Evolutionary conservation across 2,113 vertebrate species (phyloP).

Genomic region (Anhinga anhinga): DNA sequence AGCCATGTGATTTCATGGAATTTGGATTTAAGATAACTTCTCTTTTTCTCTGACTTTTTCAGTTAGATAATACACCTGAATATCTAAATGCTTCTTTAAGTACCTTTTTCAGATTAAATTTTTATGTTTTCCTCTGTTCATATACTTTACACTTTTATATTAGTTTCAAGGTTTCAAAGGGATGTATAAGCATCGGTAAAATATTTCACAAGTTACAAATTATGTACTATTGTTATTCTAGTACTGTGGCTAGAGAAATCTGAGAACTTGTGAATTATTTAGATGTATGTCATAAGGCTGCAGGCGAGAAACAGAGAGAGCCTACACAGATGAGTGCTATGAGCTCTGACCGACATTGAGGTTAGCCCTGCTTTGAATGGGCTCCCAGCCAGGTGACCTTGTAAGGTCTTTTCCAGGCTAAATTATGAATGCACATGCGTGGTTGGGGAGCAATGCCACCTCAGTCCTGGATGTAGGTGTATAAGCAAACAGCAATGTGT

Average conservation of each 20-base stretch:
- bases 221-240: background rate
- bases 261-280: constrained; percentile 41
- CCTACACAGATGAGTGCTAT: background rate
- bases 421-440: background rate
- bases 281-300: constrained; percentile 2
- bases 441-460: background rate
- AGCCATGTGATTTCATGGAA: background rate
- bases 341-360: background rate
- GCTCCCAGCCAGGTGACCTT: constrained; percentile 21
- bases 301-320: background rate
- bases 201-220: background rate
- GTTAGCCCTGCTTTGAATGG: background rate
- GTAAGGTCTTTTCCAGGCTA: constrained; percentile 8
- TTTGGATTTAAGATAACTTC: background rate
- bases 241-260: background rate
- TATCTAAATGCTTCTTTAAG: background rate
- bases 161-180: background rate
- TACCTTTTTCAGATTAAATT: background rate
- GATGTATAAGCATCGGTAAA: background rate
- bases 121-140: background rate
- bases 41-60: background rate
- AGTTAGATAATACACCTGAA: background rate
- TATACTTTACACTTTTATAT: background rate
- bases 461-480: background rate
- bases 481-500: background rate